Percentiles rank a stretch among this genome's conserved stretches.
Conservation (phyloP, 2,113 vertebrate species). For the Pantherophis guttatus region DNA sequence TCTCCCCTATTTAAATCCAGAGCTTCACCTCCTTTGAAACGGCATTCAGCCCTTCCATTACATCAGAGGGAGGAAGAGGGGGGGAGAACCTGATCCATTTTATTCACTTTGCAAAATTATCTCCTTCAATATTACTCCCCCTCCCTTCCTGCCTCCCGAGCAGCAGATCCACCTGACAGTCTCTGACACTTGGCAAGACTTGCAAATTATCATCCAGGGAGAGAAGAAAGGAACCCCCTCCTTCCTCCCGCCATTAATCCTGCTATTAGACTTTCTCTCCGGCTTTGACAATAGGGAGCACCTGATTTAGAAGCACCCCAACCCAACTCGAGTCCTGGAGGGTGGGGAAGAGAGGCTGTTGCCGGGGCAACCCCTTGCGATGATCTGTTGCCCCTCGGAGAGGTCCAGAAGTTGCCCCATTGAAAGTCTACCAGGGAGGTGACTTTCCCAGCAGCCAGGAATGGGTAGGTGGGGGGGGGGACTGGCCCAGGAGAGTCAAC, state of each 20-base stretch:
- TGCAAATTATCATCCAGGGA: slow-evolving; percentile 36
- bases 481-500: not conserved
- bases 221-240: not conserved
- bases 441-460: not conserved
- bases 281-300: not conserved
- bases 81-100: not conserved
- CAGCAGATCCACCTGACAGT: slow-evolving; percentile 5
- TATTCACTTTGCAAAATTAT: slow-evolving; percentile 40
- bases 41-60: slow-evolving; percentile 60
- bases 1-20: not conserved
- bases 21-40: slow-evolving; percentile 39
- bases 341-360: not conserved
- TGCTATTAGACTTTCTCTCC: not conserved
- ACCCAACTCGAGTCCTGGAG: not conserved
- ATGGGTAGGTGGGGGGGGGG: not conserved
- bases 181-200: slow-evolving; percentile 37
- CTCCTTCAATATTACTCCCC: slow-evolving; percentile 46
- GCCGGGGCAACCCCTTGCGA: not conserved
- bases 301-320: not conserved
- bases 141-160: slow-evolving; percentile 19
- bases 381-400: not conserved
- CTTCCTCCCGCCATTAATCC: not conserved
- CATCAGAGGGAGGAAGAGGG: slow-evolving; percentile 23
- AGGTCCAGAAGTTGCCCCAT: not conserved
- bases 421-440: not conserved